Evolutionary conservation across 2,888 invertebrate genomes (phyloP).

Genomic region (Marronus borbonicus): DNA sequence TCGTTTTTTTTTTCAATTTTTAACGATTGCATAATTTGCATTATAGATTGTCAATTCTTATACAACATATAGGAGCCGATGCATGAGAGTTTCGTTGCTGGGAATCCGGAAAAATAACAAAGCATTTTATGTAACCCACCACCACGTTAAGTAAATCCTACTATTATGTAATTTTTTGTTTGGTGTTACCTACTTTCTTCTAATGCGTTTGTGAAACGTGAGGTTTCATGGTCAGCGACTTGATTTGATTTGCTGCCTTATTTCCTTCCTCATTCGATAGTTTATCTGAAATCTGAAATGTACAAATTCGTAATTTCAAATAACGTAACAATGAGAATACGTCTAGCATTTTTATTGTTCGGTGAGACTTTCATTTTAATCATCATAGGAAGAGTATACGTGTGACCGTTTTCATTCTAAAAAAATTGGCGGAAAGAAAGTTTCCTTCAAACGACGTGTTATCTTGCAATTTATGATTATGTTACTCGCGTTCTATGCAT

Average conservation of each 20-base stretch:
- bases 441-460: not conserved
- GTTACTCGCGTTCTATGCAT: too few species aligned
- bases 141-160: too few species aligned
- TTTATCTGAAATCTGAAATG: slow-evolving; percentile 19
- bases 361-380: slow-evolving; percentile 1
- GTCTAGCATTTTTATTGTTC: slow-evolving; percentile 12
- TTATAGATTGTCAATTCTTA: too few species aligned
- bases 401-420: not conserved
- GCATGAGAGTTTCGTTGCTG: too few species aligned
- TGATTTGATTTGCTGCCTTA: not conserved
- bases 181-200: too few species aligned
- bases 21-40: too few species aligned
- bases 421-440: not conserved
- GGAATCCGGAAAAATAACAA: too few species aligned
- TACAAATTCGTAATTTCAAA: not conserved
- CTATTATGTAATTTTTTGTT: too few species aligned
- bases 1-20: too few species aligned
- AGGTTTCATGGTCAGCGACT: slow-evolving; percentile 15
- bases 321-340: slow-evolving; percentile 16
- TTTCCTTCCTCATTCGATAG: slow-evolving; percentile 15
- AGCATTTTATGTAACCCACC: too few species aligned
- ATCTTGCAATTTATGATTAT: too few species aligned
- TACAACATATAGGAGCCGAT: too few species aligned
- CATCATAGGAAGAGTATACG: not conserved
- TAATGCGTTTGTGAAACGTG: not conserved